Base-by-base conservation (phyloP, 2,888 invertebrate genomes). In the Ormyrus thymus region DNA sequence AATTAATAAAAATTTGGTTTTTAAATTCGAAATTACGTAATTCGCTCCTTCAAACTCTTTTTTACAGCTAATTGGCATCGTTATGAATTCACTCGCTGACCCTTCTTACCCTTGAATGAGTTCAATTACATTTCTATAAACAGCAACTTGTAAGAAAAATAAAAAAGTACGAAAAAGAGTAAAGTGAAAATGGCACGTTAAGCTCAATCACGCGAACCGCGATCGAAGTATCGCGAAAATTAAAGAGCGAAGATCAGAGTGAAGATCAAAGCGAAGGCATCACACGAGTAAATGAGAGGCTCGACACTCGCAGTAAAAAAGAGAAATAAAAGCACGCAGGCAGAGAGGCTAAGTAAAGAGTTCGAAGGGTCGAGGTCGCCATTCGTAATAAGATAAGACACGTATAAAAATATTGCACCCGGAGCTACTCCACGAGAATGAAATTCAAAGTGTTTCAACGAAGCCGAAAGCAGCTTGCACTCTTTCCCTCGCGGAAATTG, bases 231-330 rank as follows among this genome's bases (percentile, higher is more conserved):
- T 48, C 50, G 43, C 5, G 13, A 48, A 71, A 66, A 65, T 71
- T 77, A 71, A 71, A 77, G 71, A 53, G 65, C 53, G 53, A 10
- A 53, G 70, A 71, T 77, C 76, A 77, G 71, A 53, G 65, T 46
- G 53, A 10, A 53, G 70, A 71, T 77, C 76, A 77, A 77, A 77
- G 46, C 45, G n/a, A 61, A 53, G 64, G 13, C 45, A 53, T 29
- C 76, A 51, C 70, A 9, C 50, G 65, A 58, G 58, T 29, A 59
- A 71, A 70, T 65, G 51, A 71, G 46, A 13, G 9, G 8, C 55
- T 53, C 9, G 56, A 74, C 62, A 1, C 55, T 53, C 9, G 56
- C 65, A 15, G 15, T 29, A 8, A 55, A 15, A 46, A 1, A 15
- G 29, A 51, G 15, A 50, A 64, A 64, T 11, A 64, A 46, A 56